Conservation (phyloP, 2,888 invertebrate species). For the Yponomeuta malinellus region DNA sequence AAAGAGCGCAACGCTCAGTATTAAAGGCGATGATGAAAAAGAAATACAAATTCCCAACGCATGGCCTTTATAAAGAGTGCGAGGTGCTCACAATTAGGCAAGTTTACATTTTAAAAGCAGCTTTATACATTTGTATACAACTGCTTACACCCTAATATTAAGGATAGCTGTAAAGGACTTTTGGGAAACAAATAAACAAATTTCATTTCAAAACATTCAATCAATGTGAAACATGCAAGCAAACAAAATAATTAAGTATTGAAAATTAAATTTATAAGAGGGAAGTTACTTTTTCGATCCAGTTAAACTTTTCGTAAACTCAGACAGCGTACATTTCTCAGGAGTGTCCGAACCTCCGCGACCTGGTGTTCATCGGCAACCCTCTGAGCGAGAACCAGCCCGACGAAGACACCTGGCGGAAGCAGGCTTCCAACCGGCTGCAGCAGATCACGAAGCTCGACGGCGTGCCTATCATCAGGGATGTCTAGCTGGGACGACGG, state of each 20-base stretch:
- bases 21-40: no score
- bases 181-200: no score
- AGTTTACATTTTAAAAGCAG: no score
- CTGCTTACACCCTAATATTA: no score
- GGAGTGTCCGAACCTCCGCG: constrained; percentile 80
- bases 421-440: constrained; percentile 81
- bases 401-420: constrained; percentile 80
- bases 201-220: neutral
- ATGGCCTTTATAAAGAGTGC: no score
- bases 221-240: neutral
- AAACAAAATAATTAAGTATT: neutral
- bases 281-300: neutral
- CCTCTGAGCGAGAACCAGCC: constrained; percentile 82
- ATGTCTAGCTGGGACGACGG: constrained; percentile 22
- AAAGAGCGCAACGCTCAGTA: no score
- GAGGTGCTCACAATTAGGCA: no score
- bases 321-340: constrained; percentile 23
- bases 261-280: neutral
- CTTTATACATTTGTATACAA: no score
- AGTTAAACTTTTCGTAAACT: neutral
- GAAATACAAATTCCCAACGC: no score
- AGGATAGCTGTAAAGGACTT: no score
- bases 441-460: constrained; percentile 86
- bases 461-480: constrained; percentile 83
- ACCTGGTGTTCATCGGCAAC: constrained; percentile 88